Evolutionary conservation across 2,797 vertebrate species (phyloP), one percentile per base, ranked within the genome.

Genomic region (Pygocentrus nattereri): DNA sequence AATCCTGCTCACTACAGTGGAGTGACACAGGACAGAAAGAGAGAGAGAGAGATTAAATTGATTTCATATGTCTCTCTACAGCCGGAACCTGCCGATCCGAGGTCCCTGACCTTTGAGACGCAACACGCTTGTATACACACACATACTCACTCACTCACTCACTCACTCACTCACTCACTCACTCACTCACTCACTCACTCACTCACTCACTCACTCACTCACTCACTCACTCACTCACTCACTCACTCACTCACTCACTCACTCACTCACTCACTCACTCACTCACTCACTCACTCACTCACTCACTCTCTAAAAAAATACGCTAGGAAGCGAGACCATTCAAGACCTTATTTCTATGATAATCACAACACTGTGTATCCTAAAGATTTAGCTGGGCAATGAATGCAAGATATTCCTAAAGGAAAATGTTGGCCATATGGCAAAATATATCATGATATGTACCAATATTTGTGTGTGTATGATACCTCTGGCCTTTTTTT

Each of bases 1-100:
- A 90, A 91, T 90, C 86, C 88, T 87, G 41, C 83, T 74, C 79
- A 83, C 70, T 81, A 82, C 86, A 86, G 74, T 86, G 86, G 58
- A 25, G 86, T 87, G 88, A 91, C 90, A 90, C 85, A 85, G 89
- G 74, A 88, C 83, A 85, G 81, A 68, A 65, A 62, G 74, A 85
- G 41, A 59, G 74, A 85, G 41, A 59, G 49, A 62, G 75, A 87
- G 85, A 87, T 80, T 80, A 89, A 90, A 90, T 84, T 84, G 80
- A 88, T 74, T 89, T 84, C 85, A 90, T 90, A 84, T 90, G 89
- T 82, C 82, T 77, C 76, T 86, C 79, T 82, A 79, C 54, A 81
- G 82, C 82, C 72, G 83, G 85, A 90, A 88, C 74, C 64, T 86
- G 80, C 75, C 75, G 78, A 84, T 86, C 79, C 77, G 75, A 76